A percentile compares a stretch with the other conserved stretches of the same genome.
These are phyloP conservation scores for Oreohelix idahoensis DNA, from an alignment of 1,140 invertebrate species.

Conservation along the genomic window DNA sequence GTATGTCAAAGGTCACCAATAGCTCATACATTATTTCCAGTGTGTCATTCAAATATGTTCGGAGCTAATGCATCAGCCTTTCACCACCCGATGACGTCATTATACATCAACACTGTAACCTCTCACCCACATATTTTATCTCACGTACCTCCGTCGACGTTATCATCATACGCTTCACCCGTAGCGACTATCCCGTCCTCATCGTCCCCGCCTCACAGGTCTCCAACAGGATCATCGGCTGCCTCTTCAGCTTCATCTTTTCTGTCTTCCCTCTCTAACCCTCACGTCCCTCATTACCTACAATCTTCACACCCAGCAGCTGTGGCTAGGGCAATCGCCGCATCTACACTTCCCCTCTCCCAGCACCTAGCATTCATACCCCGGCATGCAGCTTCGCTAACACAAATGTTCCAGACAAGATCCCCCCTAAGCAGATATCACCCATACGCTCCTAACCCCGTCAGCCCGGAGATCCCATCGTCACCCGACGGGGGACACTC, in stretches of 20 bases:
- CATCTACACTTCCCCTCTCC: slow-evolving; percentile 31
- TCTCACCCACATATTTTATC: slow-evolving; percentile 15
- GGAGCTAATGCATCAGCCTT: slow-evolving; percentile 33
- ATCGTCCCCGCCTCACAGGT: slow-evolving; percentile 6
- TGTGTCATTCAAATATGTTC: slow-evolving; percentile 44
- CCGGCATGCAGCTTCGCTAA: neutral
- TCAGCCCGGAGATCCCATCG: slow-evolving; percentile 29
- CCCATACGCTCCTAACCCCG: slow-evolving; percentile 43
- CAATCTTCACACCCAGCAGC: slow-evolving; percentile 19
- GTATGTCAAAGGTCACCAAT: slow-evolving; percentile 53
- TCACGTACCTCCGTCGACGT: neutral
- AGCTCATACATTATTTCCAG: slow-evolving; percentile 37
- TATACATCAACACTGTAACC: slow-evolving; percentile 42
- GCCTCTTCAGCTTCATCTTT: neutral
- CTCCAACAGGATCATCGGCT: neutral
- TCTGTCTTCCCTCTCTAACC: neutral
- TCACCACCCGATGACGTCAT: slow-evolving; percentile 43
- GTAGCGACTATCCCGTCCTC: neutral
- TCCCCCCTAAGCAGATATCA: slow-evolving; percentile 35
- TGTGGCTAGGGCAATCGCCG: slow-evolving; percentile 7
- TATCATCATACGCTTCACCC: slow-evolving; percentile 5
- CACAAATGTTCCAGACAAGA: slow-evolving; percentile 5
- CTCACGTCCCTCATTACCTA: slow-evolving; percentile 32
- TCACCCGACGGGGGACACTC: slow-evolving; percentile 19
- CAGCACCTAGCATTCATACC: slow-evolving; percentile 33